These are phyloP conservation scores for Trisateles emortualis DNA, from an alignment of 2,888 invertebrate species.

Conservation along the genomic window DNA sequence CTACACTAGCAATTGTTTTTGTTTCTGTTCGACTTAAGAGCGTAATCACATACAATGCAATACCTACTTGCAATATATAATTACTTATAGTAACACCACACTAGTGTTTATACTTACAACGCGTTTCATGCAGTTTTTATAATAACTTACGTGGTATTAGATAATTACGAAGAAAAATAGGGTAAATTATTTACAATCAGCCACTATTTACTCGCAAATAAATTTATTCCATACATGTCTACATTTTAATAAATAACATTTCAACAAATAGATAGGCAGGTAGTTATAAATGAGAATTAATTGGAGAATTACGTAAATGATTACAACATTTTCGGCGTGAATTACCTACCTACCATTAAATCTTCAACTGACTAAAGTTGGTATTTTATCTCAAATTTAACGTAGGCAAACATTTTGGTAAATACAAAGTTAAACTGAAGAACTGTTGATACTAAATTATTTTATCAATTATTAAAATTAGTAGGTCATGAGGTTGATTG, in stretches of 20 bases:
- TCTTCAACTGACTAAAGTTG: slow-evolving; percentile 3
- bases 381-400: neutral
- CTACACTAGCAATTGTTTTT: slow-evolving; percentile 40
- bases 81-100: slow-evolving; percentile 24
- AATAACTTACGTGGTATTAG: slow-evolving; percentile 19
- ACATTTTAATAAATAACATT: neutral
- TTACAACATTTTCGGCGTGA: slow-evolving; percentile 2
- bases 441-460: slow-evolving; percentile 9
- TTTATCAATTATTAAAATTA: slow-evolving; percentile 36
- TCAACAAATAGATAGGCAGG: neutral
- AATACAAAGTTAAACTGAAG: slow-evolving; percentile 15
- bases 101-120: slow-evolving; percentile 7
- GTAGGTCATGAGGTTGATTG: slow-evolving; percentile 45
- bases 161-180: slow-evolving; percentile 22
- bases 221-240: neutral
- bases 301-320: slow-evolving; percentile 7
- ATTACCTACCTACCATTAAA: neutral
- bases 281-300: neutral
- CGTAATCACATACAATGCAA: slow-evolving; percentile 50
- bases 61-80: slow-evolving; percentile 33
- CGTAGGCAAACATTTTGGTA: neutral
- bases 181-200: slow-evolving; percentile 6
- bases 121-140: slow-evolving; percentile 19
- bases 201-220: neutral
- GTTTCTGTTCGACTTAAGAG: slow-evolving; percentile 43